Evolutionary conservation across 2,113 vertebrate species (phyloP).

Genomic region (Microtus pennsylvanicus): DNA sequence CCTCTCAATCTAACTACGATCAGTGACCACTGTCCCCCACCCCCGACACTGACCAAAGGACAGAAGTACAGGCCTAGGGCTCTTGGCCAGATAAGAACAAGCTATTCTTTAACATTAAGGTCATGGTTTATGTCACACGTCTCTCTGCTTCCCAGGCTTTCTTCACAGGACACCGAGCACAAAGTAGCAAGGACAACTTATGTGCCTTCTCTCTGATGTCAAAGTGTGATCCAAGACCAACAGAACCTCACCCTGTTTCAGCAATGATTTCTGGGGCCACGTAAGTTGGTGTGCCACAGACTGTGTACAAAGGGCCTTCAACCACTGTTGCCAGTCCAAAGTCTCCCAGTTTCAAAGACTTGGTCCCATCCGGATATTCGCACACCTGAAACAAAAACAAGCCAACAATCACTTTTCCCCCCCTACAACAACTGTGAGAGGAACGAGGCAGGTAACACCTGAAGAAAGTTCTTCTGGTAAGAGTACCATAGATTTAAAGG

Average conservation of each 20-base stretch:
- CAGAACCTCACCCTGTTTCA: constrained; percentile 93
- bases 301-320: constrained; percentile 95
- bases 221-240: neutral
- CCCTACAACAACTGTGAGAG: neutral
- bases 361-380: constrained; percentile 94
- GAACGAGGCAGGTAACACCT: neutral
- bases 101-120: neutral
- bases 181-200: fast-evolving
- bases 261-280: constrained; percentile 99
- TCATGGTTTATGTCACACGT: fast-evolving
- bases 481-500: too few relatives aligned
- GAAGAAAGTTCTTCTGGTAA: neutral
- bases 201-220: fast-evolving
- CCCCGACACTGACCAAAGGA: neutral
- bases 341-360: constrained; percentile 97
- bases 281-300: constrained; percentile 98
- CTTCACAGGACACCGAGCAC: neutral
- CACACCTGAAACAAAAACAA: constrained; percentile 90
- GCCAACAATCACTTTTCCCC: fast-evolving
- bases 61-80: neutral
- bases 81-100: neutral
- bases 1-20: too few relatives aligned
- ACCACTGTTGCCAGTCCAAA: constrained; percentile 97
- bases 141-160: neutral
- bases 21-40: neutral